phyloP scores from a whole-genome alignment of 2,113 vertebrate genomes.

The Tamias sibiricus region DNA sequence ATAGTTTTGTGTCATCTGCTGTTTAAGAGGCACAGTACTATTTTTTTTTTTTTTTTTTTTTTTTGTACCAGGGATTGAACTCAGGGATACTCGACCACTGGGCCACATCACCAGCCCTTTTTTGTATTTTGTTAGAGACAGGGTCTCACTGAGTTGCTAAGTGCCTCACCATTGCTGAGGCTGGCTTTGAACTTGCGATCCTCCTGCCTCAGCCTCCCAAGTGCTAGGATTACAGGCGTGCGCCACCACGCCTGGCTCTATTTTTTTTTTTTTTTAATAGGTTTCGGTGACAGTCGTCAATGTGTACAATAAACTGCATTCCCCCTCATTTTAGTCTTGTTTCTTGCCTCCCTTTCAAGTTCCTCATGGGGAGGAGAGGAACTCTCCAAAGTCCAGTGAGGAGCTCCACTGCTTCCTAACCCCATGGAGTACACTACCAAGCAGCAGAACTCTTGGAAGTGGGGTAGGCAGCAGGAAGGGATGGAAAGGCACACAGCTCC shows the following conservation, averaged over 20 bases:
- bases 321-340: conserved; percentile 79
- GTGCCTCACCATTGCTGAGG: no score
- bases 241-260: no score
- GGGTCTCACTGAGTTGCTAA: no score
- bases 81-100: no score
- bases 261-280: no score
- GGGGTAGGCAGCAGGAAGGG: conserved; percentile 16
- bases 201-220: no score
- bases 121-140: no score
- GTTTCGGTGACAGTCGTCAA: conserved; percentile 84
- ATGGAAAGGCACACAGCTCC: conserved; percentile 84
- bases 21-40: conserved; percentile 82
- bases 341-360: conserved; percentile 64
- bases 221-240: no score
- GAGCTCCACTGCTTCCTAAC: conserved; percentile 85
- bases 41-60: no score
- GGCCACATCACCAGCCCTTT: no score
- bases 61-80: no score
- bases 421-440: conserved; percentile 84
- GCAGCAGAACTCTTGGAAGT: conserved; percentile 71
- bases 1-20: conserved; percentile 80
- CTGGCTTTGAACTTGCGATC: no score
- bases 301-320: conserved; percentile 79
- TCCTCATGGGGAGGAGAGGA: conserved; percentile 34
- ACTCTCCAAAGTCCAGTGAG: conserved; percentile 41